These are phyloP conservation scores for Endomychus coccineus DNA, from an alignment of 2,888 invertebrate genomes.

Conservation along the genomic window DNA sequence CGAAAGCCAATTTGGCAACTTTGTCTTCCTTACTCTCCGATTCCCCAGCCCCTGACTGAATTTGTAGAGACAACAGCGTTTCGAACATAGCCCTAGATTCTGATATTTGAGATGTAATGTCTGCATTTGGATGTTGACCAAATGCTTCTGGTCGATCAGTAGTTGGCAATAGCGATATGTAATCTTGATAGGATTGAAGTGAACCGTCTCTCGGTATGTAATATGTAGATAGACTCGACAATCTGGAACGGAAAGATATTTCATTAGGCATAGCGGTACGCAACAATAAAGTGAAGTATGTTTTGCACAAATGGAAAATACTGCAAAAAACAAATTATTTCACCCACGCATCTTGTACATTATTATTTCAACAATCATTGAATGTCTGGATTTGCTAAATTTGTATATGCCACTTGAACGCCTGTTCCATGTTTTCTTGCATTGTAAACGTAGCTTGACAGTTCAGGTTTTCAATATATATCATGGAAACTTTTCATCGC, in stretches of 20 bases:
- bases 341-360: too few relatives aligned
- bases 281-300: too few relatives aligned
- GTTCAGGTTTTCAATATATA: too few relatives aligned
- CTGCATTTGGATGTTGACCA: conserved; percentile 86
- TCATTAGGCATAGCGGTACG: too few relatives aligned
- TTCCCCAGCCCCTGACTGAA: conserved; percentile 51
- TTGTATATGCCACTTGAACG: too few relatives aligned
- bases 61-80: conserved; percentile 70
- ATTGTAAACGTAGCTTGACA: too few relatives aligned
- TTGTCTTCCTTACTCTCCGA: conserved; percentile 64
- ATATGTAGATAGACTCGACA: conserved; percentile 68
- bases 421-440: too few relatives aligned
- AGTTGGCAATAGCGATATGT: conserved; percentile 67
- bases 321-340: too few relatives aligned
- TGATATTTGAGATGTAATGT: conserved; percentile 77
- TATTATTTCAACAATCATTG: too few relatives aligned
- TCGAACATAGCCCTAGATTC: conserved; percentile 70
- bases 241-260: conserved; percentile 47
- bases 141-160: conserved; percentile 80
- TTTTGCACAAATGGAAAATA: too few relatives aligned
- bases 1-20: conserved; percentile 59
- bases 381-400: too few relatives aligned
- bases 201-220: conserved; percentile 79
- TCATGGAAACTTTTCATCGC: too few relatives aligned
- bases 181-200: conserved; percentile 72